Conservation (phyloP, 2,888 invertebrate genomes). For the Crematogaster levior region DNA sequence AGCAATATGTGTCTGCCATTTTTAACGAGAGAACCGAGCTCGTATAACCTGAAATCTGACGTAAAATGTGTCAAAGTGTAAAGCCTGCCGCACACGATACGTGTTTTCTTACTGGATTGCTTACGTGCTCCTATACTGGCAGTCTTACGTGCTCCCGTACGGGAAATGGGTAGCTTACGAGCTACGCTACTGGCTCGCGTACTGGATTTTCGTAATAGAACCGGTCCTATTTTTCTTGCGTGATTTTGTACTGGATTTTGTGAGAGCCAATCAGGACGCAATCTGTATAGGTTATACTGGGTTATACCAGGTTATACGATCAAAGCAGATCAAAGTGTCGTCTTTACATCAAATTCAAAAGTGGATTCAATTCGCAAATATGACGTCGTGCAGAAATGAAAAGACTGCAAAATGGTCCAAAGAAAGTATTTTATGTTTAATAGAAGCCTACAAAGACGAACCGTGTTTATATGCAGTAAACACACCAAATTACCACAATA, state of each 20-base stretch:
- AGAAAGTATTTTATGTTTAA: background rate
- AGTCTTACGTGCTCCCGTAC: background rate
- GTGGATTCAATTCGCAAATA: background rate
- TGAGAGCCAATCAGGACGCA: background rate
- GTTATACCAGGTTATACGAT: background rate
- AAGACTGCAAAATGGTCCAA: background rate
- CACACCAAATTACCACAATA: slow-evolving; percentile 17
- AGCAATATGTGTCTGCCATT: too few relatives aligned
- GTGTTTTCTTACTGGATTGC: too few relatives aligned
- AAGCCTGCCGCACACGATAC: too few relatives aligned
- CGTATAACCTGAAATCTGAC: too few relatives aligned
- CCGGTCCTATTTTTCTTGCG: background rate
- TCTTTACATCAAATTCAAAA: background rate
- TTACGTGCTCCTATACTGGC: background rate
- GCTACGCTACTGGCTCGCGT: background rate
- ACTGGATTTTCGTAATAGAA: background rate
- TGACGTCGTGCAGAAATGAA: background rate
- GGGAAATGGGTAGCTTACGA: background rate
- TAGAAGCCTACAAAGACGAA: slow-evolving; percentile 29
- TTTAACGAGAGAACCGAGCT: too few relatives aligned
- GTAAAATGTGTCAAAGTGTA: too few relatives aligned
- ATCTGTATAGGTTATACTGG: background rate
- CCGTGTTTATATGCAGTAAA: slow-evolving; percentile 24
- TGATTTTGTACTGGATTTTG: background rate
- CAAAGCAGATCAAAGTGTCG: too few relatives aligned